These are phyloP conservation scores for Aythya baeri DNA, from an alignment of 2,113 vertebrate species.

Conservation along the genomic window DNA sequence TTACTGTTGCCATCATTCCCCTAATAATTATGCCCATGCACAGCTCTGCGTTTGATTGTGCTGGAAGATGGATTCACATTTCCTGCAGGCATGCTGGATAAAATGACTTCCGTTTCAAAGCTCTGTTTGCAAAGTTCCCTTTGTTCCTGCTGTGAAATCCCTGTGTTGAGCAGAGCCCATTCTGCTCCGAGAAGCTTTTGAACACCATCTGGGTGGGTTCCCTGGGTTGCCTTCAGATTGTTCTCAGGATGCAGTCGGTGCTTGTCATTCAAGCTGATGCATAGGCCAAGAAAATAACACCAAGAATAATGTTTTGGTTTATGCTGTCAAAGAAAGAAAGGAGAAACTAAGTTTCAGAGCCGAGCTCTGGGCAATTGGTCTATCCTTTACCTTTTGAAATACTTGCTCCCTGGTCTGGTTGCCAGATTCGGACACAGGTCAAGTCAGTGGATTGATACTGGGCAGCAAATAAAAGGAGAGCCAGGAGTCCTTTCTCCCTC, in stretches of 20 bases:
- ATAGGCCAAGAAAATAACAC: conserved; percentile 9
- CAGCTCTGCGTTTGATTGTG: conserved; percentile 46
- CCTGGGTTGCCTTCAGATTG: background rate
- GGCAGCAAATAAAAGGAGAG: background rate
- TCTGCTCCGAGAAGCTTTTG: background rate
- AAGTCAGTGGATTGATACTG: background rate
- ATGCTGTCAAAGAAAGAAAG: background rate
- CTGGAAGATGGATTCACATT: conserved; percentile 38
- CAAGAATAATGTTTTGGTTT: background rate
- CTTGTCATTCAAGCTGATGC: conserved; percentile 27
- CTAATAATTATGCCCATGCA: conserved; percentile 52
- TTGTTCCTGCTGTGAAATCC: conserved; percentile 42
- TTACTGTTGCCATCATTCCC: conserved; percentile 19
- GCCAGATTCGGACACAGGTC: background rate
- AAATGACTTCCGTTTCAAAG: conserved; percentile 36
- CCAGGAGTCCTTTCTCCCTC: background rate
- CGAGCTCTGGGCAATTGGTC: rapidly evolving
- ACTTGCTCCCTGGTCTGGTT: background rate
- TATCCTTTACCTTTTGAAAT: background rate
- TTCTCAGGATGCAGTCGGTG: background rate
- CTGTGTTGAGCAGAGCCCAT: background rate
- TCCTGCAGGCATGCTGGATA: conserved; percentile 51
- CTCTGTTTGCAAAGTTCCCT: conserved; percentile 31
- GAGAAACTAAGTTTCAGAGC: background rate
- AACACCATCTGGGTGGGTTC: conserved; percentile 14